phyloP scores from a whole-genome alignment of 2,113 vertebrate species.

The Caretta caretta region DNA sequence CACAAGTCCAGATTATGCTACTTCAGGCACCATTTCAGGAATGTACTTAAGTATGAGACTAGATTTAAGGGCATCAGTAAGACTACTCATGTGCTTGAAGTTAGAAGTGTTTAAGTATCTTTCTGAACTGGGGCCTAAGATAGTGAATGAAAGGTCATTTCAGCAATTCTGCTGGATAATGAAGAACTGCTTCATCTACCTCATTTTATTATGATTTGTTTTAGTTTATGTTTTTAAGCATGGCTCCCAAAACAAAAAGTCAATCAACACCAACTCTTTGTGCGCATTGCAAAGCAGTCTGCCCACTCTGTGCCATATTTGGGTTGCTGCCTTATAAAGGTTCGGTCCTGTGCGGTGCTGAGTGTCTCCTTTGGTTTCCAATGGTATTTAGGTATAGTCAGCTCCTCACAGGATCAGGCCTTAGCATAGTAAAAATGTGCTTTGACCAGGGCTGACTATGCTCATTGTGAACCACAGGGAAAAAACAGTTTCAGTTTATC shows the following conservation, averaged over 20 bases:
- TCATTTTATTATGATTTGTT: background rate
- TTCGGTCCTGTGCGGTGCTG: background rate
- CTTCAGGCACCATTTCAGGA: background rate
- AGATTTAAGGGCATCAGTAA: background rate
- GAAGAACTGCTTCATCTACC: background rate
- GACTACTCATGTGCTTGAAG: background rate
- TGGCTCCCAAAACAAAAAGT: background rate
- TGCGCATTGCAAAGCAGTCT: no score
- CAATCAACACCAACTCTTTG: background rate
- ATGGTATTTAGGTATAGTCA: background rate
- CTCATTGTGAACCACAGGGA: background rate
- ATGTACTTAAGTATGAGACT: background rate
- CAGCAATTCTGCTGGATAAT: background rate
- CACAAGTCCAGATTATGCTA: background rate
- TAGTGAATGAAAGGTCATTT: background rate
- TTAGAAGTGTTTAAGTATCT: background rate
- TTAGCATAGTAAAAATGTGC: background rate
- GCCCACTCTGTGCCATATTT: background rate
- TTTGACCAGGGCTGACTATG: background rate
- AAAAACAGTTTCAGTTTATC: background rate
- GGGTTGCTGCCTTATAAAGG: background rate
- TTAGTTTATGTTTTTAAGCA: background rate
- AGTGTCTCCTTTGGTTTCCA: background rate
- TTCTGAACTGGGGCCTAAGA: background rate
- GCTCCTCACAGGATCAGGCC: background rate